These are phyloP conservation scores for Drosophila mimica DNA, from an alignment of 2,888 invertebrate species.

Conservation along the genomic window DNA sequence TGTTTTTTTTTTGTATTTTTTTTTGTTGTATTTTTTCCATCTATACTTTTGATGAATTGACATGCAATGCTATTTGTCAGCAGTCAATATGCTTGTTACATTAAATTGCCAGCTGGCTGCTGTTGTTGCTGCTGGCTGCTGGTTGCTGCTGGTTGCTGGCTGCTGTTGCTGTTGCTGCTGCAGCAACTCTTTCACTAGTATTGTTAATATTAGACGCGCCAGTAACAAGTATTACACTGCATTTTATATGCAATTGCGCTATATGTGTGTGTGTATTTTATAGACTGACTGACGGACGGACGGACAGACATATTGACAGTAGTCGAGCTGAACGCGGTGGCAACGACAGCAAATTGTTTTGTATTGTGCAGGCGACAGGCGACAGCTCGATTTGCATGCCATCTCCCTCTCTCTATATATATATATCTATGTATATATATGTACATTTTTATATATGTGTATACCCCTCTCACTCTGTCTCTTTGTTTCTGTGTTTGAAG, in stretches of 20 bases:
- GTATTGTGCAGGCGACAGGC: slow-evolving; percentile 69
- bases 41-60: slow-evolving; percentile 84
- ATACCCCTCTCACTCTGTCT: slow-evolving; percentile 9
- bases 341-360: slow-evolving; percentile 74
- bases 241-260: slow-evolving; percentile 75
- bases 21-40: slow-evolving; percentile 30
- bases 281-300: slow-evolving; percentile 55
- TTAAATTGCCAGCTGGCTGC: slow-evolving; percentile 77
- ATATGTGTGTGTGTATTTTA: slow-evolving; percentile 52
- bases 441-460: background rate
- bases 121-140: slow-evolving; percentile 35
- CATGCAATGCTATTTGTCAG: slow-evolving; percentile 85
- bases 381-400: slow-evolving; percentile 77
- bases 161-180: slow-evolving; percentile 26
- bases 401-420: slow-evolving; percentile 18
- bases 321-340: slow-evolving; percentile 27
- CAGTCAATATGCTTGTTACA: slow-evolving; percentile 84
- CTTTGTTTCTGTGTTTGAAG: slow-evolving; percentile 49
- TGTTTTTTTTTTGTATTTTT: slow-evolving; percentile 16
- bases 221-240: slow-evolving; percentile 69
- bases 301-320: slow-evolving; percentile 43
- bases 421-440: background rate
- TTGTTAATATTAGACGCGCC: slow-evolving; percentile 76
- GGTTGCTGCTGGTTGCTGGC: slow-evolving; percentile 10
- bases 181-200: slow-evolving; percentile 47